These are phyloP conservation scores for Eupithecia centaureata DNA, from an alignment of 2,888 invertebrate species.

Conservation along the genomic window DNA sequence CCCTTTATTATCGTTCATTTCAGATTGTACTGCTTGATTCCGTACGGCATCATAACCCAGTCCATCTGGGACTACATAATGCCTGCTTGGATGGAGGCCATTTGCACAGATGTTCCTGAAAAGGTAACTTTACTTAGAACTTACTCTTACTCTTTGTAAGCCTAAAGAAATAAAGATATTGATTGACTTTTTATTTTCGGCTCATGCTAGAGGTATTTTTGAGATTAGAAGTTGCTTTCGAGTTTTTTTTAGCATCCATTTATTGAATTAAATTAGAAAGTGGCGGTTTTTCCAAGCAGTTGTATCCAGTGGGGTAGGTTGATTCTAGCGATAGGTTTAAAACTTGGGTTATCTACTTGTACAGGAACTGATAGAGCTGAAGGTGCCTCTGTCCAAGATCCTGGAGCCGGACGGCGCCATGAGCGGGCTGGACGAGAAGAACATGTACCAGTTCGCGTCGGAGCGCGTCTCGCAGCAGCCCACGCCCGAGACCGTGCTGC, in stretches of 20 bases:
- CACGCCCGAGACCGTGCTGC: conserved; percentile 92
- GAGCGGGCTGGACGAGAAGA: conserved; percentile 95
- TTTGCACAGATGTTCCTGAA: conserved; percentile 95
- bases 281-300: too few species aligned
- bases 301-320: too few species aligned
- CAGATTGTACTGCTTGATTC: conserved; percentile 96
- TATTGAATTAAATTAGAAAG: too few species aligned
- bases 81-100: conserved; percentile 99
- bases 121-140: conserved; percentile 79
- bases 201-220: not conserved
- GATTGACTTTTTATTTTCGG: not conserved
- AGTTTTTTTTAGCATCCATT: too few species aligned
- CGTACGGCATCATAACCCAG: conserved; percentile 98
- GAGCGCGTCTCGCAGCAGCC: conserved; percentile 90
- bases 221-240: too few species aligned
- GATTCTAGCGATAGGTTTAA: too few species aligned
- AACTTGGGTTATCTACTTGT: too few species aligned
- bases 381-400: conserved; percentile 90
- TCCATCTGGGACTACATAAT: conserved; percentile 99
- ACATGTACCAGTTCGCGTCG: conserved; percentile 97
- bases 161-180: too few species aligned
- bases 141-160: not conserved
- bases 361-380: conserved; percentile 72
- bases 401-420: conserved; percentile 98
- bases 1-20: conserved; percentile 25